Conservation (phyloP, 1,140 invertebrate species). For the Teleopsis dalmanni region DNA sequence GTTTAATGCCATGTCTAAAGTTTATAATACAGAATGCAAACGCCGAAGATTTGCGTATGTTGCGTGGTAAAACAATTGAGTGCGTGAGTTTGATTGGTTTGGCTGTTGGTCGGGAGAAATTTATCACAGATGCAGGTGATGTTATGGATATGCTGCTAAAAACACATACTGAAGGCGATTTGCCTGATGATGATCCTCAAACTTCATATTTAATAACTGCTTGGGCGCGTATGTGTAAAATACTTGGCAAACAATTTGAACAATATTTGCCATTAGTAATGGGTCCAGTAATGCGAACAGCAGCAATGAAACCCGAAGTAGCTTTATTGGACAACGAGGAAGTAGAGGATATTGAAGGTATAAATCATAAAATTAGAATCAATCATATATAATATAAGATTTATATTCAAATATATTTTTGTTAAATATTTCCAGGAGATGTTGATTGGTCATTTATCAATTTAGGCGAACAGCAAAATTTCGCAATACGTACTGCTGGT, state of each 20-base stretch:
- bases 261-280: constrained; percentile 97
- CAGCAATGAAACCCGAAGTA: constrained; percentile 94
- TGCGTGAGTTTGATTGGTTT: constrained; percentile 97
- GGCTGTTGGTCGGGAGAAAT: constrained; percentile 94
- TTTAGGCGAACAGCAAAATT: constrained; percentile 91
- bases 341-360: constrained; percentile 72
- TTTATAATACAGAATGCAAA: constrained; percentile 95
- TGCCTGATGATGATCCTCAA: constrained; percentile 94
- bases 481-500: constrained; percentile 81
- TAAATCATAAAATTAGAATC: not conserved
- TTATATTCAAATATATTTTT: not conserved
- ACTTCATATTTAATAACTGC: constrained; percentile 97
- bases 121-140: constrained; percentile 86
- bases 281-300: constrained; percentile 91
- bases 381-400: not conserved
- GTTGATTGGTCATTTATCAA: constrained; percentile 98
- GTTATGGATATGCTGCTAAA: constrained; percentile 94
- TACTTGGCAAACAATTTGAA: constrained; percentile 90
- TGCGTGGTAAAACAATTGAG: constrained; percentile 95
- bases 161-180: constrained; percentile 74
- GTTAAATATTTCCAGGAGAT: constrained; percentile 49
- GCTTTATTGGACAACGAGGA: constrained; percentile 92
- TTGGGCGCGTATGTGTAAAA: constrained; percentile 98
- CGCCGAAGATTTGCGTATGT: constrained; percentile 75
- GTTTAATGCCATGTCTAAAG: constrained; percentile 93